A percentile compares a stretch with the other conserved stretches of the same genome.
These are phyloP conservation scores for Andrena bicolor DNA, from an alignment of 2,888 invertebrate genomes.

Conservation along the genomic window DNA sequence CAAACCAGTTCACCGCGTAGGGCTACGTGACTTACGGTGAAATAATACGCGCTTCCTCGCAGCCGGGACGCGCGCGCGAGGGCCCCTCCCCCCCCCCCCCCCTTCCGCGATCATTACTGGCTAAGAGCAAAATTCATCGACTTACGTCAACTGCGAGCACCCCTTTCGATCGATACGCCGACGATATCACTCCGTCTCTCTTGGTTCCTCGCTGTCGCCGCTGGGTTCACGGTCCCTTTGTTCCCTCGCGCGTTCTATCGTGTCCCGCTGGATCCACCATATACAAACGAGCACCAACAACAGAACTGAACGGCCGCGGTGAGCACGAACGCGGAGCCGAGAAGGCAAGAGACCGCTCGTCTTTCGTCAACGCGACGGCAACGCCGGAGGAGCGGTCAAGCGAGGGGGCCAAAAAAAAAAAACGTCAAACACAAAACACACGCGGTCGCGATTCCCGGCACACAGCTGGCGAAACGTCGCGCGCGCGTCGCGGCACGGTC, in stretches of 20 bases:
- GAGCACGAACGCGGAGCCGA: conserved; percentile 14
- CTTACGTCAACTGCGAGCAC: conserved; percentile 73
- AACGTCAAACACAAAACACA: conserved; percentile 59
- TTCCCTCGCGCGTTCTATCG: conserved; percentile 48
- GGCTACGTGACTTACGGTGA: conserved; percentile 33
- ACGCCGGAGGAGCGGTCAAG: background rate
- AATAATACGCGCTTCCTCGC: conserved; percentile 7
- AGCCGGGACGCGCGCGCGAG: conserved; percentile 17
- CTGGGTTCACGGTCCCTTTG: conserved; percentile 56
- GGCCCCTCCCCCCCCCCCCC: background rate
- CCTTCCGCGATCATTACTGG: conserved; percentile 32
- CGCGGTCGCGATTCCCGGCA: conserved; percentile 35
- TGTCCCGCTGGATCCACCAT: conserved; percentile 51
- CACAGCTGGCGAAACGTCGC: conserved; percentile 51
- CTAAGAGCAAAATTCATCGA: conserved; percentile 70
- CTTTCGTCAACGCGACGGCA: conserved; percentile 13
- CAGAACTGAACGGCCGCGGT: conserved; percentile 27
- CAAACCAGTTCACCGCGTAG: conserved; percentile 50
- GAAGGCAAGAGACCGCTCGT: background rate
- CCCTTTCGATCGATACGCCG: conserved; percentile 76
- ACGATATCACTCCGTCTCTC: conserved; percentile 64
- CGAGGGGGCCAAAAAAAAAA: background rate
- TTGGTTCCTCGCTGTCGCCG: conserved; percentile 26
- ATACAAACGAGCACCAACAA: conserved; percentile 19
- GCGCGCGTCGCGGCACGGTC: conserved; percentile 40